Base-by-base conservation (phyloP, 53 echinoderm and acorn worm genomes). In the Echinarachnius parma region DNA sequence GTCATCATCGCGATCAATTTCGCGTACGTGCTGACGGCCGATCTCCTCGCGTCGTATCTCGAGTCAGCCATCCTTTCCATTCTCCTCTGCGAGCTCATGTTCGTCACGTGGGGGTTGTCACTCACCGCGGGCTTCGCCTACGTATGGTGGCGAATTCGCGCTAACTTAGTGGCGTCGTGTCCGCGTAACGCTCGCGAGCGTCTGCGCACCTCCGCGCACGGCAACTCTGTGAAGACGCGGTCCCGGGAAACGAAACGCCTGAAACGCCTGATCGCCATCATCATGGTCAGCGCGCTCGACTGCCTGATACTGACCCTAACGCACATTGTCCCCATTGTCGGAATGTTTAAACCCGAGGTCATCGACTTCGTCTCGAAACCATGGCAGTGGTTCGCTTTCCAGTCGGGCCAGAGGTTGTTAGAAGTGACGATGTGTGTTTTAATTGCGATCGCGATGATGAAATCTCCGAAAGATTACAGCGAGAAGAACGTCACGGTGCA, bases 21-120 rank as follows among this genome's bases (percentile, higher is more conserved):
- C 31, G 64, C 50, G 18, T 88, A 75, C 62, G 83, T 88, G 26
- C 61, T 88, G 9, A 53, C 84, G 32, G 49, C 80, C 21, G 88
- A 88, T 44, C 67, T 88, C 62, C 60, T 88, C 5, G 83, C 84
- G 1, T 84, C 88, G 5, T 88, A 78, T 39, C 36, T 63, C 32
- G 65, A 48, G 25, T 60, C 53, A 13, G 35, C 80, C 27, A 76
- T 66, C 59, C 10, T 44, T 14, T 56, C 84, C 26, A 42, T 88
- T 0, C 25, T 88, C 31, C 21, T 84, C 28, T 88, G 88, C 69
- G 76, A 88, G 48, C 52, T 54, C 28, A 52, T 83, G 53, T 88
- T 88, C 72, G 54, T 88, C 9, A 16, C 84, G 48, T 88, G 83
- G 88, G 88, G 80, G 5, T 2, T 76, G 21, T 18, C 64, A 5